phyloP scores from a whole-genome alignment of 2,113 vertebrate genomes.

The Pleuronectes platessa region DNA sequence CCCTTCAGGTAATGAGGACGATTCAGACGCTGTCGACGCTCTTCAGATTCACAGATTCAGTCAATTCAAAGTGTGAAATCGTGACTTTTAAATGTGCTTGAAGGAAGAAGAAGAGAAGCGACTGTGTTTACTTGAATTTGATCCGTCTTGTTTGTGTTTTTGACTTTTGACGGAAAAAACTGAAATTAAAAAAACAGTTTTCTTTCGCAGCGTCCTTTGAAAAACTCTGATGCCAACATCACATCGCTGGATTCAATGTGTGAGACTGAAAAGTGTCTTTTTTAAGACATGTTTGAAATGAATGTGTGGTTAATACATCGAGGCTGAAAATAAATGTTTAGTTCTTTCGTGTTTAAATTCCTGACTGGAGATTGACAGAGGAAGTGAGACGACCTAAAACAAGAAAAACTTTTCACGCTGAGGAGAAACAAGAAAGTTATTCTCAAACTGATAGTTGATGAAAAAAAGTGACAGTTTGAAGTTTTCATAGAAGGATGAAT shows the following conservation, averaged over 20 bases:
- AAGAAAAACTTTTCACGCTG: not conserved
- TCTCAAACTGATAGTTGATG: conserved; percentile 3
- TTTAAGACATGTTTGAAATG: not conserved
- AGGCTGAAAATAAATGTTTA: conserved; percentile 25
- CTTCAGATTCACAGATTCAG: conserved; percentile 23
- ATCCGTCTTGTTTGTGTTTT: conserved; percentile 52
- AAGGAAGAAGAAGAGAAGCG: conserved; percentile 32
- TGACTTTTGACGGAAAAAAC: conserved; percentile 32
- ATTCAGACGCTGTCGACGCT: conserved; percentile 18
- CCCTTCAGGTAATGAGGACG: conserved; percentile 25
- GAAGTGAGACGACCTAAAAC: not conserved
- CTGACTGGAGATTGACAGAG: not conserved
- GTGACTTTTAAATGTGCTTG: conserved; percentile 33
- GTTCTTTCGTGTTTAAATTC: conserved; percentile 20
- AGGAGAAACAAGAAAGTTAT: conserved; percentile 4
- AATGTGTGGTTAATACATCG: not conserved
- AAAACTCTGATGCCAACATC: conserved; percentile 18
- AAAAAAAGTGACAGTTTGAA: not conserved
- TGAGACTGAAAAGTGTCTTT: not conserved
- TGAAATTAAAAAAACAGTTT: conserved; percentile 7
- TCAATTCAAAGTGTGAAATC: conserved; percentile 33
- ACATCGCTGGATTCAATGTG: not conserved
- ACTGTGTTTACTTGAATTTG: conserved; percentile 60
- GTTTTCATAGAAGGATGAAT: too few relatives aligned
- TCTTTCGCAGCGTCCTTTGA: conserved; percentile 30